These are phyloP conservation scores for Scyliorhinus canicula DNA, from an alignment of 2,797 vertebrate genomes.

Conservation along the genomic window DNA sequence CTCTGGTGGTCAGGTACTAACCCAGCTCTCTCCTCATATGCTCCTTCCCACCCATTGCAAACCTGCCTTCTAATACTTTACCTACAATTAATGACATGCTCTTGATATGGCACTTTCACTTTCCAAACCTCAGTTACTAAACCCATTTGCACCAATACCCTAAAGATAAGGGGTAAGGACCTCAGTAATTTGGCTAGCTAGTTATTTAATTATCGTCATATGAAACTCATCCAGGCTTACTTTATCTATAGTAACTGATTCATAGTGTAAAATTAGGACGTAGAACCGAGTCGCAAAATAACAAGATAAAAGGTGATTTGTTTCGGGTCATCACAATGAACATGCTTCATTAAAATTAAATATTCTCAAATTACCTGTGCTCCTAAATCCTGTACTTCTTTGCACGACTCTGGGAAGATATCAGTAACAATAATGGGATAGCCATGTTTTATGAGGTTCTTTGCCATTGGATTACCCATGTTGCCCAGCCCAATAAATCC, in stretches of 20 bases:
- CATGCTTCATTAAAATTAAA: slow-evolving; percentile 9
- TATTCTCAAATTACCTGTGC: slow-evolving; percentile 71
- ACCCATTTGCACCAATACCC: not conserved
- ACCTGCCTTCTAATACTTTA: not conserved
- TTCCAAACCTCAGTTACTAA: not conserved
- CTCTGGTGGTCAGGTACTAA: not conserved
- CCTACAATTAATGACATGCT: not conserved
- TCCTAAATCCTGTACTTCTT: slow-evolving; percentile 84
- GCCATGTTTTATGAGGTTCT: slow-evolving; percentile 89
- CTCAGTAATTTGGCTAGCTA: not conserved
- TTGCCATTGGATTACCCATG: slow-evolving; percentile 98
- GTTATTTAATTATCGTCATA: not conserved
- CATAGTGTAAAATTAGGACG: not conserved
- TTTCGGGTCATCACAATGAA: not conserved
- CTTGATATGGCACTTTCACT: not conserved
- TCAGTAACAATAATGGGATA: slow-evolving; percentile 89
- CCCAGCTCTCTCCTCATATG: not conserved
- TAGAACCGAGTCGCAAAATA: not conserved
- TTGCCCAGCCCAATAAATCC: slow-evolving; percentile 94
- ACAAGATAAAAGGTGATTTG: not conserved
- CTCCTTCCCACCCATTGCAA: too few species aligned
- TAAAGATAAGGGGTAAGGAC: not conserved
- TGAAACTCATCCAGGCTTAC: not conserved
- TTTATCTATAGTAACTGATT: not conserved
- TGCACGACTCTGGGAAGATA: slow-evolving; percentile 93